Evolutionary conservation across 2,113 vertebrate species (phyloP), one percentile per base, ranked within the genome.

Genomic region (Neogobius melanostomus): DNA sequence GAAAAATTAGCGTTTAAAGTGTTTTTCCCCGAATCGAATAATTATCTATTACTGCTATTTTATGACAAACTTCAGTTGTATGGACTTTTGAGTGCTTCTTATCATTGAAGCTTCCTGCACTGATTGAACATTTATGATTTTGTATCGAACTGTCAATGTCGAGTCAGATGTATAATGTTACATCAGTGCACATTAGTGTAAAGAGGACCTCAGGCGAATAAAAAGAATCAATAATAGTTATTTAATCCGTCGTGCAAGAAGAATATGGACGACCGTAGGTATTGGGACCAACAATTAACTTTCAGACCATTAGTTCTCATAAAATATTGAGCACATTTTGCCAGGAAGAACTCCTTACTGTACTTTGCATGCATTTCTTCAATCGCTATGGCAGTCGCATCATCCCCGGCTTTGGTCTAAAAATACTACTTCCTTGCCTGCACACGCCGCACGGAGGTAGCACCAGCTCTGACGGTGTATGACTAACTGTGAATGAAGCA

Each of bases 401-500:
- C 76, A 76, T 8, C 47, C 74, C 12, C 66, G 54, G 66, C 77
- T 86, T 78, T 85, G 75, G 52, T 90, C 85, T 90, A 87, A 85
- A 85, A 88, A 90, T 90, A 90, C 80, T 6, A 65, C 52, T 17
- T 61, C 17, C 77, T 67, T 78, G 77, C 28, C 72, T 82, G 77
- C 74, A 82, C 70, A 75, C 65, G 81, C 64, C 70, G 68, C 16
- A 71, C 75, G 67, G 69, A 75, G 82, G 74, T 83, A 71, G 79
- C 77, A 56, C 85, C 77, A 66, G 81, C 71, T 64, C 71, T 72
- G 52, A 36, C 4, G 28, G 28, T 67, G 66, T 16, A 85, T 67
- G 76, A 83, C 86, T 74, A 79, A 81, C 82, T 77, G 82, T 74
- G 82, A 90, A 89, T 79, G 76, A 88, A 83, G 80, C 70, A 76